These are phyloP conservation scores for Carassius auratus DNA, from an alignment of 2,113 vertebrate species.

Conservation along the genomic window DNA sequence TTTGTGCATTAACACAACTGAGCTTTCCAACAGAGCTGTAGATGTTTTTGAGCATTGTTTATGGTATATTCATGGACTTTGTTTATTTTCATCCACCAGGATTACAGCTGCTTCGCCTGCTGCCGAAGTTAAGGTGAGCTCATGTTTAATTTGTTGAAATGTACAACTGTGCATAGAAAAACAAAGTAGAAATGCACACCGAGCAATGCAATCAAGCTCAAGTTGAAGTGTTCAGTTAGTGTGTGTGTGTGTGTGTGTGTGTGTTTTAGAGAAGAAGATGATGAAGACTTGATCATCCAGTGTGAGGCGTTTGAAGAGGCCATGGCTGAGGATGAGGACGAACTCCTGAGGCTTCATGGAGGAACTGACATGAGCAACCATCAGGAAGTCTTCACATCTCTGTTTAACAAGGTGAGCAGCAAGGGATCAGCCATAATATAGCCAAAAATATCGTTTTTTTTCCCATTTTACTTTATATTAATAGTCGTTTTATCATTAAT, in stretches of 20 bases:
- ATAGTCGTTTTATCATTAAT: too few species aligned
- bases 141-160: neutral
- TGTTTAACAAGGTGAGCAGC: conserved; percentile 91
- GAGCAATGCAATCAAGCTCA: neutral
- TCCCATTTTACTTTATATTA: too few species aligned
- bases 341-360: conserved; percentile 83
- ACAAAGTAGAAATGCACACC: too few species aligned
- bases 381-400: conserved; percentile 88
- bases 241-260: too few species aligned
- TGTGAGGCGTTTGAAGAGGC: conserved; percentile 93
- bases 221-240: neutral
- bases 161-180: too few species aligned
- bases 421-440: too few species aligned
- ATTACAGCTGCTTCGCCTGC: conserved; percentile 88
- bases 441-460: too few species aligned
- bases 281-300: conserved; percentile 94
- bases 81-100: conserved; percentile 72
- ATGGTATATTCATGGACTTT: conserved; percentile 10
- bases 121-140: conserved; percentile 91
- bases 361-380: conserved; percentile 92
- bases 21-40: neutral
- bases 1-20: neutral
- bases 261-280: conserved; percentile 85
- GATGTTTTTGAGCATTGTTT: neutral
- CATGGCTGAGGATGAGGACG: conserved; percentile 93